Base-by-base conservation (phyloP, 53 echinoderm and acorn worm species). In the Temnopleurus reevesii region DNA sequence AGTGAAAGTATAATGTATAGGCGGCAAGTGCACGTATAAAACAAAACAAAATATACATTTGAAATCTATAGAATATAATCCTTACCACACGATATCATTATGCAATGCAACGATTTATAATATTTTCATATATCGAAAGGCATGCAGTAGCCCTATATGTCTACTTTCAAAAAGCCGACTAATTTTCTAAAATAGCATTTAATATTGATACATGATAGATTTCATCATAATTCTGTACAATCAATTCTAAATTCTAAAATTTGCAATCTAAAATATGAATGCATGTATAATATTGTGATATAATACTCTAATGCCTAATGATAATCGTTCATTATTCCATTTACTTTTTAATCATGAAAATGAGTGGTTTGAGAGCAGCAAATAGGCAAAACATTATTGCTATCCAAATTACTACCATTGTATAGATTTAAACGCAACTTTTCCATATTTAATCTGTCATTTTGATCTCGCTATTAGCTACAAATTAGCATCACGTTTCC, bases 31-130 rank as follows among this genome's bases (percentile, higher is more conserved):
- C 88, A 66, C 25, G 38, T 27, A 5, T 53, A 87, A 87, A 87
- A 87, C 88, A 51, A 87, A 87, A 87, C 88, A 87, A 87, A 87
- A 87, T 87, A 87, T 87, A 87, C 88, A 87, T 87, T 87, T 34
- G 55, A 64, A 87, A 53, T 47, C 71, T 87, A 18, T 9, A 86
- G 12, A 86, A 24, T 58, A 0, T 8, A 17, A 47, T 83, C 35
- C 31, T 35, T 80, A 47, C 56, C 83, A 83, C 83, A 35, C 36
- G 23, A n/a, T 15, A 26, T 23, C 47, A 79, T 30, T 15, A 13
- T 49, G 17, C 28, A 79, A 49, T 26, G 79, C 18, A 47, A 47
- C 12, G 31, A 26, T 26, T 25, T 49, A 29, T 47, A 71, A 71
- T 41, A 71, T 71, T 71, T 38, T 71, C 21, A n/a, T 21, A 71